These are phyloP conservation scores for Lindbergichthys nudifrons DNA, from an alignment of 2,797 vertebrate species.

Conservation along the genomic window DNA sequence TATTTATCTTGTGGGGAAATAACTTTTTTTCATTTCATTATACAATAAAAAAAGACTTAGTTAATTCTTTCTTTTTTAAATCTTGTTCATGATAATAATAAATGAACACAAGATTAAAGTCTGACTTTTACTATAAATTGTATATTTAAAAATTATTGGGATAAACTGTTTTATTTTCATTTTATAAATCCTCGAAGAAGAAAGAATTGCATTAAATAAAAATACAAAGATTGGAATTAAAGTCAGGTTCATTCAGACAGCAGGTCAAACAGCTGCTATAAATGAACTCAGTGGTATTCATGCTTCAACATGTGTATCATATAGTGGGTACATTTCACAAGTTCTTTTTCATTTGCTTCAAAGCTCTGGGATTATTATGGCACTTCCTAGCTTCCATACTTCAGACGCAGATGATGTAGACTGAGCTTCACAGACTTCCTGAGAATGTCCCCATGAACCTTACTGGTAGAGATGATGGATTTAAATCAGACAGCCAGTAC, in stretches of 20 bases:
- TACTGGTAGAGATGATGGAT: slow-evolving; percentile 86
- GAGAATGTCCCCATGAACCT: slow-evolving; percentile 95
- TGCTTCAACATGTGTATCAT: too few species aligned
- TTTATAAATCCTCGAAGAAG: neutral
- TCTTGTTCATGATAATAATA: neutral
- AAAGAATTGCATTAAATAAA: neutral
- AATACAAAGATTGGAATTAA: neutral
- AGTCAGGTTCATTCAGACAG: neutral
- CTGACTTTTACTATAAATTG: neutral
- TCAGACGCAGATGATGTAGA: slow-evolving; percentile 41
- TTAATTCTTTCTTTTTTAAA: too few species aligned
- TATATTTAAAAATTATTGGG: too few species aligned
- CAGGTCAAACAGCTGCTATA: neutral
- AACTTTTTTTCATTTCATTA: too few species aligned
- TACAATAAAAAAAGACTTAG: too few species aligned
- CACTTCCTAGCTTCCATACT: slow-evolving; percentile 27
- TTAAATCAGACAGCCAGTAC: slow-evolving; percentile 28
- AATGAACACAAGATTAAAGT: neutral
- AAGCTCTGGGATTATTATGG: neutral
- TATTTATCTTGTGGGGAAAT: neutral
- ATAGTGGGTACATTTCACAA: neutral
- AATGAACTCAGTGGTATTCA: neutral
- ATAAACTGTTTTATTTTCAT: too few species aligned
- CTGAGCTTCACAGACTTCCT: slow-evolving; percentile 87
- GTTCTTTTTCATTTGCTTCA: slow-evolving; percentile 1